A percentile compares a stretch with the other conserved stretches of the same genome.
Conservation (phyloP, 2,888 invertebrate species). For the Philhelius pedissequus region DNA sequence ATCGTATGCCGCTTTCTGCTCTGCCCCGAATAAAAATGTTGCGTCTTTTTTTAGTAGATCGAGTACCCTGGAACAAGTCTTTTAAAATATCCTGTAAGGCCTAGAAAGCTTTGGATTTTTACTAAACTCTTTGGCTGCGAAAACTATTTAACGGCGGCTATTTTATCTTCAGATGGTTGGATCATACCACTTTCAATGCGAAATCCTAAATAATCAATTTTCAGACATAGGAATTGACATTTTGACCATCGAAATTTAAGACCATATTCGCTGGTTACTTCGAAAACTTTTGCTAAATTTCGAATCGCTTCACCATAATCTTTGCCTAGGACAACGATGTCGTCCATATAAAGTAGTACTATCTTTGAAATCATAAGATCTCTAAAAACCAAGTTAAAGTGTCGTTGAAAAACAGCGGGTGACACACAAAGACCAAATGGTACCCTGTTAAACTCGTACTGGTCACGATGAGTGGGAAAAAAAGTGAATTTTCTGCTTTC, state of each 20-base stretch:
- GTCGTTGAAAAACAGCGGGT: too few relatives aligned
- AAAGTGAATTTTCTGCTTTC: too few relatives aligned
- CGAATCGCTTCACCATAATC: constrained; percentile 18
- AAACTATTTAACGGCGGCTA: too few relatives aligned
- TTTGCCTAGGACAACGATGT: constrained; percentile 64
- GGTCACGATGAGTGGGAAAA: too few relatives aligned
- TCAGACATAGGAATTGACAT: neutral
- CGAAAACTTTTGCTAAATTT: neutral
- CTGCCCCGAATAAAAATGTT: neutral
- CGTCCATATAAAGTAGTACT: constrained; percentile 70
- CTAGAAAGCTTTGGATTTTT: neutral
- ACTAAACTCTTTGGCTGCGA: constrained; percentile 28
- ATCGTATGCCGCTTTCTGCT: neutral
- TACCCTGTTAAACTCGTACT: too few relatives aligned
- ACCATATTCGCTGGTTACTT: neutral
- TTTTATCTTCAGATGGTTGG: too few relatives aligned
- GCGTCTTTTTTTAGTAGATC: neutral
- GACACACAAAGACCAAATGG: too few relatives aligned
- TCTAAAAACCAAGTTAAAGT: constrained; percentile 49
- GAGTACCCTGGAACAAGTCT: neutral
- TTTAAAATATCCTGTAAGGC: too few relatives aligned
- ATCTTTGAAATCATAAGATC: neutral
- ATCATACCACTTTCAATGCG: too few relatives aligned
- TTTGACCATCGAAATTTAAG: constrained; percentile 25
- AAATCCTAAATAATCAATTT: constrained; percentile 8